These are phyloP conservation scores for Heteromurus nitidus DNA, from an alignment of 2,888 invertebrate species.

Conservation along the genomic window DNA sequence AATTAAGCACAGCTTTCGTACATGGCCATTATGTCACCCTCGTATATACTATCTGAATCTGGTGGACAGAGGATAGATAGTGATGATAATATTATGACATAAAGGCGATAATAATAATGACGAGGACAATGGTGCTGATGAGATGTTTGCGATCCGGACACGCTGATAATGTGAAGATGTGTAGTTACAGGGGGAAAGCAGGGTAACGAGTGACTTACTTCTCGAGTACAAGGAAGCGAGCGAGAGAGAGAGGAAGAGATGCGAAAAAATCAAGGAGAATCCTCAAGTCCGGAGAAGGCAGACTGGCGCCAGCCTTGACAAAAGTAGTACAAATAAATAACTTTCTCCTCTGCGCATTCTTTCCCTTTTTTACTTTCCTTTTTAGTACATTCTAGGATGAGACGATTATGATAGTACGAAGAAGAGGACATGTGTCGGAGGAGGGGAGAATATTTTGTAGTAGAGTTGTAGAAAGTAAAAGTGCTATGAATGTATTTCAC, in stretches of 20 bases:
- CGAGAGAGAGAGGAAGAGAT: conserved; percentile 26
- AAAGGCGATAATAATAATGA: background rate
- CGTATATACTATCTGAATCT: no score
- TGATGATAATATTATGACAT: background rate
- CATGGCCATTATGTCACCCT: no score
- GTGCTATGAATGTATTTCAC: background rate
- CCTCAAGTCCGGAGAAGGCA: conserved; percentile 50
- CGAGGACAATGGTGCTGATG: background rate
- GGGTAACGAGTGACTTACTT: conserved; percentile 33
- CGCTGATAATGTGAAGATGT: background rate
- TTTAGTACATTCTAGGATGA: background rate
- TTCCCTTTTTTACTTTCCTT: conserved; percentile 26
- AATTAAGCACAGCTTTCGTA: no score
- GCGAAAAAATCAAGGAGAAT: conserved; percentile 23
- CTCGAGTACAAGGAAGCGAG: conserved; percentile 18
- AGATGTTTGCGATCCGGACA: background rate
- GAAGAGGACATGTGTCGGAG: conserved; percentile 34
- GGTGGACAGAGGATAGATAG: background rate
- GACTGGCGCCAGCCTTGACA: conserved; percentile 62
- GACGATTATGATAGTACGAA: conserved; percentile 7
- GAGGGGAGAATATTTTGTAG: conserved; percentile 27
- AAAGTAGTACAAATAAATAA: conserved; percentile 64
- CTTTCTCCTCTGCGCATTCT: conserved; percentile 60
- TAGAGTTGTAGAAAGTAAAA: conserved; percentile 17
- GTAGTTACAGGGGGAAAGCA: conserved; percentile 27